phyloP scores from a whole-genome alignment of 2,113 vertebrate species.

The Nyctereutes procyonoides region DNA sequence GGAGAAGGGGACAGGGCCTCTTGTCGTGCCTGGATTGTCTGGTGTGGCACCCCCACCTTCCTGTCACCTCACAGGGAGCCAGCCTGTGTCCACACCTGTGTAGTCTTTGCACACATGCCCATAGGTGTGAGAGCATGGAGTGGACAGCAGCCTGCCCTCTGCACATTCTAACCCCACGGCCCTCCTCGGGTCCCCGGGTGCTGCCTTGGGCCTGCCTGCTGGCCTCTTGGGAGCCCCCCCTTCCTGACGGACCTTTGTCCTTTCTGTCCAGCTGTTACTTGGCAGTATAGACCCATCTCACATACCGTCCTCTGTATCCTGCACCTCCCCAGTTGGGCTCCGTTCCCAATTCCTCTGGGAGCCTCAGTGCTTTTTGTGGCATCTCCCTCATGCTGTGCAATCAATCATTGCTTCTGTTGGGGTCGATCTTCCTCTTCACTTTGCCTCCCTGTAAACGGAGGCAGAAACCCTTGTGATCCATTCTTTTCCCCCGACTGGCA shows the following conservation, averaged over 20 bases:
- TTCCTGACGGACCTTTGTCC: not conserved
- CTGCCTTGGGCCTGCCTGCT: accelerated
- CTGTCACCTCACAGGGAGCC: not conserved
- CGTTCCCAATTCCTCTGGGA: not conserved
- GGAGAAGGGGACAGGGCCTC: too few species aligned
- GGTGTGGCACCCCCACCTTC: not conserved
- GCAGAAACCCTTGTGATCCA: not conserved
- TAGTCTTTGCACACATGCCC: not conserved
- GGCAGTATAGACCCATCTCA: not conserved
- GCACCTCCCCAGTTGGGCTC: not conserved
- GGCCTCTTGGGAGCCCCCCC: too few species aligned
- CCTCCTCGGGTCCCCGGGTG: accelerated
- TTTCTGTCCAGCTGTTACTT: not conserved
- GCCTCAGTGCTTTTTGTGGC: accelerated
- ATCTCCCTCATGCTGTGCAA: accelerated
- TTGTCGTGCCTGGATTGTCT: not conserved
- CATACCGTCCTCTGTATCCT: too few species aligned
- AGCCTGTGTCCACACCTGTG: not conserved
- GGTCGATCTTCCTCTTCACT: not conserved
- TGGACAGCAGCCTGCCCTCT: not conserved
- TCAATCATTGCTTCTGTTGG: not conserved
- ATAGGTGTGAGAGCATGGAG: not conserved
- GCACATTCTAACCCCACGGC: too few species aligned
- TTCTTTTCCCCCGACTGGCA: not conserved
- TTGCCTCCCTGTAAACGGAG: not conserved